Evolutionary conservation across 2,888 invertebrate genomes (phyloP), one percentile per base, ranked within the genome.

Genomic region (Netelia virgata): DNA sequence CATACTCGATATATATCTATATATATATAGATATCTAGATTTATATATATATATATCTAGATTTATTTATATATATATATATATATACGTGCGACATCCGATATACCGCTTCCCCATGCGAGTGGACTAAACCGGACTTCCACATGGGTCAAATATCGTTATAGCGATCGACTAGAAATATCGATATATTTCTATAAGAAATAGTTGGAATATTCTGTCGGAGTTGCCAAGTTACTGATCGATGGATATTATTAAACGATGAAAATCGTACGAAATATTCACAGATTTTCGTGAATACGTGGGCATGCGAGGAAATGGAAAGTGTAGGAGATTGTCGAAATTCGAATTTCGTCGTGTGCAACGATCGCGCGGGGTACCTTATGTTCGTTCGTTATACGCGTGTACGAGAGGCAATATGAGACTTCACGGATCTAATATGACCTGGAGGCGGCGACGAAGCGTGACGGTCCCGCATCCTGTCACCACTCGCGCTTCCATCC

Each of bases 371-470:
- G 53, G 16, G 53, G 16, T 14, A 53, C 53, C 16, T 10, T 53
- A 53, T 16, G 64, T 68, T 72, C 28, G 28, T 28, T 28, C 28
- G 28, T 28, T 28, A 28, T 28, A 28, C 75, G 82, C 63, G 55
- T 74, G 74, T 55, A 66, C 43, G 84, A 87, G 88, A 88, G 87
- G 91, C 92, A 91, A 93, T 93, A 93, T 93, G 92, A 93, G 91
- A 92, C 91, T 91, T 90, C 90, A 90, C 91, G 91, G 28, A 92
- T 93, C 91, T 92, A 92, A 93, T 93, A 93, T 93, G 90, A 91
- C 93, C 28, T 91, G 87, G 92, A 90, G 91, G 92, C 90, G 91
- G 93, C 93, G 93, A 92, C 92, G 93, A 92, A 93, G 92, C 93
- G 92, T 93, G 91, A 92, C 91, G 91, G 28, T 92, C 92, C 91